These are phyloP conservation scores for Porites divaricata DNA, from an alignment of 92 coral and sea anemone species.

Conservation along the genomic window DNA sequence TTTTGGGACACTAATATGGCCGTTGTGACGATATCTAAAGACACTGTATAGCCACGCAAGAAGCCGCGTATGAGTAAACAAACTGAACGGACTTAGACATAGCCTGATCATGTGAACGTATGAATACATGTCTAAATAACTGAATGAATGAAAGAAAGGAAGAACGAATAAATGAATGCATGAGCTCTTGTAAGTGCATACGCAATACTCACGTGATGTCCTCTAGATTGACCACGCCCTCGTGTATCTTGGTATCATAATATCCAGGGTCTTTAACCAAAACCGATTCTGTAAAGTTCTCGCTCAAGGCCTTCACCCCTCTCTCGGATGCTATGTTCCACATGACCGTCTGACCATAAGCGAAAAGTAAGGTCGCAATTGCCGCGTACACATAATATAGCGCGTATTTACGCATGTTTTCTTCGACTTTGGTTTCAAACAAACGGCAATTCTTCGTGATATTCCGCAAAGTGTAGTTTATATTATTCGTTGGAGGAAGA, in stretches of 20 bases:
- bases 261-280: constrained; percentile 60
- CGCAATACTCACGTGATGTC: constrained; percentile 43
- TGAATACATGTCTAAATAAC: no score
- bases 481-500: constrained; percentile 30
- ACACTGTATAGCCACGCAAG: no score
- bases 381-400: constrained; percentile 87
- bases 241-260: constrained; percentile 60
- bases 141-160: not conserved
- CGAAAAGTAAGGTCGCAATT: constrained; percentile 82
- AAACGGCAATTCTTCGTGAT: constrained; percentile 48
- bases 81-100: no score
- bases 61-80: no score
- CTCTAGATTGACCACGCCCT: constrained; percentile 36
- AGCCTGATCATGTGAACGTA: no score
- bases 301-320: constrained; percentile 53
- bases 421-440: constrained; percentile 59
- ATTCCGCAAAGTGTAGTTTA: constrained; percentile 49
- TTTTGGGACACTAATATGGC: no score
- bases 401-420: constrained; percentile 81
- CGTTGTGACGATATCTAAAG: no score
- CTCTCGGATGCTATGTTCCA: constrained; percentile 90
- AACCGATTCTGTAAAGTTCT: constrained; percentile 43
- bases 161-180: not conserved
- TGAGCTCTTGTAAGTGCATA: no score
- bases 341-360: constrained; percentile 87